Evolutionary conservation across 2,797 vertebrate genomes (phyloP), one percentile per base, ranked within the genome.

Genomic region (Odontamblyopus rebecca): DNA sequence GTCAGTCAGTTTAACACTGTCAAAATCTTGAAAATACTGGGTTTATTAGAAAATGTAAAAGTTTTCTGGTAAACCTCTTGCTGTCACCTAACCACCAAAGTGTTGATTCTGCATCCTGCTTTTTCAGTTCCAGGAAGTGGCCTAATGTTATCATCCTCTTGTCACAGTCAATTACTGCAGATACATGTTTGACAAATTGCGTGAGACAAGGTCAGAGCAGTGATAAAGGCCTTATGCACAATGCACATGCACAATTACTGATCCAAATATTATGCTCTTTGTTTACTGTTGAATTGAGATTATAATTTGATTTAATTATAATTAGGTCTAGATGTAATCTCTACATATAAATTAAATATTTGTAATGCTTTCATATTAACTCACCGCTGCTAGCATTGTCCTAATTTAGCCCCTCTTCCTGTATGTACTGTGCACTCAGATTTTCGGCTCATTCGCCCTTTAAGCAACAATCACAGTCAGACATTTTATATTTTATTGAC

Each of bases 151-250:
- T 80, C 78, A 71, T 67, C 71, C 77, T 80, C 69, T 71, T 65
- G 73, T 86, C 83, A 30, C 48, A 30, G 73, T 75, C 87, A 86
- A 85, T 90, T 87, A 90, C 83, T 6, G 8, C n/a, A 13, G 71
- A 48, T 2, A 0, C 67, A 71, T 78, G 62, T 56, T 0, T 38
- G n/a, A 57, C 70, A 67, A 65, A 85, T 60, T 35, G 54, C 50
- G 68, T 2, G 23, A 64, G 82, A 74, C 71, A 1, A 82, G 92
- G 94, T 13, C 90, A 95, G 93, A 93, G 91, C 95, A 94, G 93
- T 57, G 57, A 76, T 76, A 76, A 81, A 84, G 77, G 84, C 83
- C 83, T 84, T 82, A 71, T 67, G 54, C 35, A 68, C 53, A 23
- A 71, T 67, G 54, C 35, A 68, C 53, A 23, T 72, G 57, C n/a